Conservation (phyloP, 2,797 vertebrate species). For the Coluber constrictor region DNA sequence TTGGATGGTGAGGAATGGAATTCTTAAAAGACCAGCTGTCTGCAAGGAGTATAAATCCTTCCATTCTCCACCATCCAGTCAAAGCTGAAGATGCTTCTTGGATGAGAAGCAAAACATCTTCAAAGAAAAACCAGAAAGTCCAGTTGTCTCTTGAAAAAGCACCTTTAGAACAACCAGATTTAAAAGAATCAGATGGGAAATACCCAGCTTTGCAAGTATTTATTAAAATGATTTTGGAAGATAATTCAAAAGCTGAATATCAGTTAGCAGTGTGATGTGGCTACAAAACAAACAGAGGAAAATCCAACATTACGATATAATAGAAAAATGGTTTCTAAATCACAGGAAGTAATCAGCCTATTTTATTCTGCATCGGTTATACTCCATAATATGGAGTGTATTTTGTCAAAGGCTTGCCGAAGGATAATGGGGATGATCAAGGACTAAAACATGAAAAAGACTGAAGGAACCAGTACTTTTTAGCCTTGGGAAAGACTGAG, state of each 20-base stretch:
- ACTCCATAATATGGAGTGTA: not conserved
- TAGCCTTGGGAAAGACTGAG: too few relatives aligned
- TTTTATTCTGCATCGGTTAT: not conserved
- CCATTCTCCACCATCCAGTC: too few relatives aligned
- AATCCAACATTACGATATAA: not conserved
- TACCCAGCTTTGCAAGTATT: not conserved
- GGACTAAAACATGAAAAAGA: not conserved
- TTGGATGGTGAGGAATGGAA: too few relatives aligned
- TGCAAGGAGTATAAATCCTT: too few relatives aligned
- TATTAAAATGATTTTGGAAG: not conserved
- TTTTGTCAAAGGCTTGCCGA: not conserved
- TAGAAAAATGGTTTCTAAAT: not conserved
- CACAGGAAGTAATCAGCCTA: not conserved
- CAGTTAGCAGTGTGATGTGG: not conserved
- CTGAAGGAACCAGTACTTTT: not conserved
- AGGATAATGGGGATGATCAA: not conserved
- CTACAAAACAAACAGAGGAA: not conserved
- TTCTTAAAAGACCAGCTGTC: too few relatives aligned
- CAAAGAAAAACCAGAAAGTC: too few relatives aligned
- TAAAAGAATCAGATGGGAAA: not conserved
- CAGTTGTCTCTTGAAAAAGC: too few relatives aligned
- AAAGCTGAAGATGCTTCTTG: too few relatives aligned
- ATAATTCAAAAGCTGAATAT: not conserved
- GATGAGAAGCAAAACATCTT: too few relatives aligned
- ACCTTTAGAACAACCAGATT: not conserved